A percentile compares a stretch with the other conserved stretches of the same genome.
phyloP scores from a whole-genome alignment of 2,113 vertebrate genomes.

The Leptobrachium ailaonicum region DNA sequence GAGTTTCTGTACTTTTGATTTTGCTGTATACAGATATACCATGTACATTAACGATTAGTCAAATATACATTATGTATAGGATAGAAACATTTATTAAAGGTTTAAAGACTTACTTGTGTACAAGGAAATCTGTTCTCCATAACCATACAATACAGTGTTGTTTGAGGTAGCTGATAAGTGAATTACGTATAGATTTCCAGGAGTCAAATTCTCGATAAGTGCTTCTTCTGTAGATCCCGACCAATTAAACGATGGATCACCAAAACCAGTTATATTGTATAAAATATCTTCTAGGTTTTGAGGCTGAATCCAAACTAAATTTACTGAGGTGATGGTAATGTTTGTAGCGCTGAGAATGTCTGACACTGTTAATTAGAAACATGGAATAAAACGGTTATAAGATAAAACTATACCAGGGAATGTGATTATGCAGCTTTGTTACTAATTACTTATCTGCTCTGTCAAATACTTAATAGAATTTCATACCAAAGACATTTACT shows the following conservation, averaged over 20 bases:
- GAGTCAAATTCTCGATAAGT: conserved; percentile 2
- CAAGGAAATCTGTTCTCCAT: neutral
- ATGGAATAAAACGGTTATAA: neutral
- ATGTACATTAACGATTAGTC: too few species aligned
- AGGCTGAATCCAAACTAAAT: neutral
- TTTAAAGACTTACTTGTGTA: conserved; percentile 20
- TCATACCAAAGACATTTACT: too few species aligned
- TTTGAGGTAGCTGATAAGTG: conserved; percentile 8
- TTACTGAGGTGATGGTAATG: conserved; percentile 1
- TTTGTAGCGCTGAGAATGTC: neutral
- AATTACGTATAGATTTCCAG: conserved; percentile 21
- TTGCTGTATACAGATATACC: too few species aligned
- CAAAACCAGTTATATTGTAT: conserved; percentile 15
- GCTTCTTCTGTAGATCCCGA: neutral
- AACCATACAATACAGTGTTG: neutral
- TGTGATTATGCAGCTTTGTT: too few species aligned
- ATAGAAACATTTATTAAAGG: too few species aligned
- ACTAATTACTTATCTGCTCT: too few species aligned
- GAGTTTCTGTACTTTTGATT: too few species aligned
- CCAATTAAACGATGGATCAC: neutral
- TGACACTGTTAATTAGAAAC: conserved; percentile 1
- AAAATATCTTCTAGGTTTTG: neutral
- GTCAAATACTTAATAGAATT: too few species aligned
- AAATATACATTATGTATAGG: too few species aligned
- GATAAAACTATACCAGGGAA: too few species aligned